These are phyloP conservation scores for Tanaodytes sp. DNA, from an alignment of 2,888 invertebrate species.

Conservation along the genomic window DNA sequence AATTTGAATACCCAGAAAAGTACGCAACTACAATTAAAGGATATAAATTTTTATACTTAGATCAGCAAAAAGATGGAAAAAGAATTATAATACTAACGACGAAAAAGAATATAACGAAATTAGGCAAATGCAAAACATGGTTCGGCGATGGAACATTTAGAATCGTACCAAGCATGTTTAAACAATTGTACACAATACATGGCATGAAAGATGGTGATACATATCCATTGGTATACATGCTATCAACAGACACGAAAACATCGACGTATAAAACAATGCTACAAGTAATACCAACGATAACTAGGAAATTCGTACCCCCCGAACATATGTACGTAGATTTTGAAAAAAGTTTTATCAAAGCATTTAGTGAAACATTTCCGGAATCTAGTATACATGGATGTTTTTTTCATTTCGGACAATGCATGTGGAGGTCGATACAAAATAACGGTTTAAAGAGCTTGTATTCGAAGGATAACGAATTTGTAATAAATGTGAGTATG, in stretches of 20 bases:
- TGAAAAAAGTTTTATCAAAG: conserved; percentile 9
- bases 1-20: too few species aligned
- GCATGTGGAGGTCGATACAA: conserved; percentile 8
- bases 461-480: conserved; percentile 4
- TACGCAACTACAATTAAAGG: too few species aligned
- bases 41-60: not conserved
- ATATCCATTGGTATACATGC: conserved; percentile 10
- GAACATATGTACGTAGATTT: not conserved
- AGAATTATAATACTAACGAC: conserved; percentile 4
- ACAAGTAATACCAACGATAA: not conserved
- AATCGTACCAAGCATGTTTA: not conserved
- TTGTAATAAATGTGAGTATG: too few species aligned
- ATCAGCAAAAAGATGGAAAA: not conserved
- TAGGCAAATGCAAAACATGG: not conserved
- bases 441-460: not conserved
- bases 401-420: conserved; percentile 10
- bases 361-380: not conserved
- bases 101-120: not conserved
- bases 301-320: not conserved
- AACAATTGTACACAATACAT: conserved; percentile 12
- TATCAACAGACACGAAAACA: not conserved
- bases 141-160: conserved; percentile 11
- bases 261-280: not conserved
- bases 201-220: not conserved
- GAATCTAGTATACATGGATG: conserved; percentile 1